Evolutionary conservation across 2,797 vertebrate genomes (phyloP), one percentile per base, ranked within the genome.

Genomic region (Perdix hodgsoniae): DNA sequence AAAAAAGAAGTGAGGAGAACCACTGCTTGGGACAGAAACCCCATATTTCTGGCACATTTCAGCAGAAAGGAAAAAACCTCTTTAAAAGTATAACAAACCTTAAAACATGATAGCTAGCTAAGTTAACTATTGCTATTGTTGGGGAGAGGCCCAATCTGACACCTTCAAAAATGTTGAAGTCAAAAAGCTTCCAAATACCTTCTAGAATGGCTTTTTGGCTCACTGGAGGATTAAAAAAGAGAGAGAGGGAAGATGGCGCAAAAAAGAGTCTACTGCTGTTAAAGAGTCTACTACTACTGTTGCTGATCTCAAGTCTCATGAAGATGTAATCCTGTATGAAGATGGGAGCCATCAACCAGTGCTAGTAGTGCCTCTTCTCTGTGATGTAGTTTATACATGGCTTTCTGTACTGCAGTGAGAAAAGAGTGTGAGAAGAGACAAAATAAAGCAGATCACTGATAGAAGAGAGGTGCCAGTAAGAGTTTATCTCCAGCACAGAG

Each of bases 41-140:
- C 37, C 74, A 50, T 86, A 82, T 83, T 97, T 95, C 88, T 92
- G 86, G 86, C 86, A 76, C 44, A 59, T 89, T 69, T 91, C 49
- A 81, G 74, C 94, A 94, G 70, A 85, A 94, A 94, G 87, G 75
- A 76, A 83, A 83, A 93, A 96, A 69, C 14, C 29, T 90, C 81
- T 79, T 96, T 79, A 95, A 95, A 97, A 94, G 88, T 90, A 64
- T 64, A 93, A 93, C 52, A 95, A 93, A 95, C 76, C 87, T 94
- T 96, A 96, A 96, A 97, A 96, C 57, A 81, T 74, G 93, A 92
- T 94, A 92, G 83, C 91, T 93, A 94, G 90, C 92, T 96, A 95
- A 96, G 86, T 88, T 92, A 94, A 91, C 69, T 92, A 78, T 89
- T 97, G 95, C 85, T 96, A 44, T 96, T 97, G 89, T 95, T 97